Percentiles rank a stretch among this genome's conserved stretches.
phyloP scores from a whole-genome alignment of 2,113 vertebrate genomes.

The Chaenocephalus aceratus region DNA sequence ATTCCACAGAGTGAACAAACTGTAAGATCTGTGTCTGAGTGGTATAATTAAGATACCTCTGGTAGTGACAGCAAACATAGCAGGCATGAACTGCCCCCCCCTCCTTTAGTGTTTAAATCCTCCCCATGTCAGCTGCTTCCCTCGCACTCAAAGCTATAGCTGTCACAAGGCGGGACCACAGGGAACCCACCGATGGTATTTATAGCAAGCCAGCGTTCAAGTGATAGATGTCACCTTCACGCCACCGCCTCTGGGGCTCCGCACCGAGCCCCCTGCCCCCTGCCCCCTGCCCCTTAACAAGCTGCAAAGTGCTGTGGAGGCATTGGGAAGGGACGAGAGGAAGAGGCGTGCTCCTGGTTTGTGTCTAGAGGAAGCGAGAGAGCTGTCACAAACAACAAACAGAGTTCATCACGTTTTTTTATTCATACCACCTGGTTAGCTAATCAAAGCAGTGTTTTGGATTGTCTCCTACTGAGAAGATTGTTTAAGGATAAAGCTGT shows the following conservation, averaged over 20 bases:
- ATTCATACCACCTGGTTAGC: constrained; percentile 39
- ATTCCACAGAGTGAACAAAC: constrained; percentile 39
- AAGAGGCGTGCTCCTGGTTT: constrained; percentile 29
- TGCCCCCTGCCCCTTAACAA: constrained; percentile 76
- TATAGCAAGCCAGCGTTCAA: constrained; percentile 79
- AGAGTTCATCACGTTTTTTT: constrained; percentile 37
- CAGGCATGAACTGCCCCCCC: constrained; percentile 37
- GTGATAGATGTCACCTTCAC: constrained; percentile 88
- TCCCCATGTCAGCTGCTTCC: constrained; percentile 80
- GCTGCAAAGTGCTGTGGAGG: constrained; percentile 77
- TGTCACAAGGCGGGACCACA: constrained; percentile 79
- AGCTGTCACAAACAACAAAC: constrained; percentile 39
- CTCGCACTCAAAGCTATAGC: constrained; percentile 66
- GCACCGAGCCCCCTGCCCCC: constrained; percentile 74
- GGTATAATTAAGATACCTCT: constrained; percentile 83
- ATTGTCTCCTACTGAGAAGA: constrained; percentile 39
- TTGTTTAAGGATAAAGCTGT: constrained; percentile 44
- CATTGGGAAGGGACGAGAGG: constrained; percentile 30
- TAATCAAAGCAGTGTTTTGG: constrained; percentile 66
- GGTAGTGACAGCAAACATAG: constrained; percentile 79
- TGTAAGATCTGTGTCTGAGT: constrained; percentile 66
- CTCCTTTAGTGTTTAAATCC: constrained; percentile 32
- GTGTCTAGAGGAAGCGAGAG: constrained; percentile 11
- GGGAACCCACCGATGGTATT: constrained; percentile 80
- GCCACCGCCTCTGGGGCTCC: constrained; percentile 71